Evolutionary conservation across 2,113 vertebrate species (phyloP), one percentile per base, ranked within the genome.

Genomic region (Chamaetylas fuelleborni): DNA sequence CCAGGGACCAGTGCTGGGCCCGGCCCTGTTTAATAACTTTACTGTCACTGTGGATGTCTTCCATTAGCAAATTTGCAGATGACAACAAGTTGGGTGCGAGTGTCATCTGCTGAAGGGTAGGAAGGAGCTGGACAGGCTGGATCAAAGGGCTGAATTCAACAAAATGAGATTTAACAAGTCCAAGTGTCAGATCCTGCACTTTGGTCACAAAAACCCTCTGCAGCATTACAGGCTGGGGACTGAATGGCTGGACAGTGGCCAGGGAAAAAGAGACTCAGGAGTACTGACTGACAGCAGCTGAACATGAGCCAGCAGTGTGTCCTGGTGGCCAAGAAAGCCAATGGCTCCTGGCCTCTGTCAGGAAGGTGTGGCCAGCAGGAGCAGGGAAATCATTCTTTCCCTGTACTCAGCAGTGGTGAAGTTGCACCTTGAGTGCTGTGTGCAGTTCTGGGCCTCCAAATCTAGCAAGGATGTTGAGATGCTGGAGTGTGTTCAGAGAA

Each of bases 351-450:
- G 48, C 40, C n/a, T 73, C 4, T 5, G 18, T 33, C 40, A 64
- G 69, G 7, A 64, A 38, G 6, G 69, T 19, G n/a, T 12, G 6
- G 14, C 69, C 58, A 64, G 48, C 40, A 73, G n/a, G 28, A 54
- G 2, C 8, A 54, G 58, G 23, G 48, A 72, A 8, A 11, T 19
- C 4, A 45, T 28, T 64, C 28, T 47, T 33, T 7, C 57, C 40
- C 14, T 45, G 17, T 26, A 38, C 38, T 38, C 1, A 1, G 33
- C 38, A 53, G 25, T 61, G 36, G 17, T 36, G 25, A 71, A 18
- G 38, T 17, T 2, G 0, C 3, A 72, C 11, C 28, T 26, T 9
- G 11, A 64, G 11, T 33, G 0, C 22, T 18, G 18, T 23, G 40
- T 33, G 28, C 48, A 62, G 48, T 26, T 83, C 47, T 33, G 38